phyloP scores from a whole-genome alignment of 2,797 vertebrate species.

The Syngnathus rostellatus region DNA sequence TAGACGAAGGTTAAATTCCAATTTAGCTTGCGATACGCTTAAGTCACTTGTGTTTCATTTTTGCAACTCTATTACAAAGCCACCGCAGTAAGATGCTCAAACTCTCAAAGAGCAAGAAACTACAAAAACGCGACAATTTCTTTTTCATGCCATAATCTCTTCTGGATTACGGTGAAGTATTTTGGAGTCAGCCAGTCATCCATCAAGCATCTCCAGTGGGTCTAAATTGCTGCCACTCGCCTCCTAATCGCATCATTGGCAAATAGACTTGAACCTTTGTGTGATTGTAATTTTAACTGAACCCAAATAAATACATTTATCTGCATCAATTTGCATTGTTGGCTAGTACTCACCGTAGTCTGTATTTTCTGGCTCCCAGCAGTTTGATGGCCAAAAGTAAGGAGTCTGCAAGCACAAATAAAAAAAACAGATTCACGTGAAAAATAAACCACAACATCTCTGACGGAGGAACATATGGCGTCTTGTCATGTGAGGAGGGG shows the following conservation, averaged over 20 bases:
- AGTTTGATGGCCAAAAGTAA: constrained; percentile 94
- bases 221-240: too few species aligned
- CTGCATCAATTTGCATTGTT: not conserved
- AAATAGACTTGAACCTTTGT: not conserved
- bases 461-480: constrained; percentile 6
- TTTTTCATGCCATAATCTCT: too few species aligned
- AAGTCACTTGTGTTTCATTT: not conserved
- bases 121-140: not conserved
- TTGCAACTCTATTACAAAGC: not conserved
- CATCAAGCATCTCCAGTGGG: too few species aligned
- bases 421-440: constrained; percentile 12
- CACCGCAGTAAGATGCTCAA: not conserved
- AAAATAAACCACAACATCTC: constrained; percentile 11
- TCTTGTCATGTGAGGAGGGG: constrained; percentile 15
- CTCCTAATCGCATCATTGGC: not conserved
- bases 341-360: constrained; percentile 74
- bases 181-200: too few species aligned
- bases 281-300: not conserved
- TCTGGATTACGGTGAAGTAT: too few species aligned
- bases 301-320: not conserved
- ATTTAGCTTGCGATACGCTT: constrained; percentile 1
- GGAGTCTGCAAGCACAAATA: constrained; percentile 72
- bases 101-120: not conserved
- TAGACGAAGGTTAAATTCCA: constrained; percentile 6
- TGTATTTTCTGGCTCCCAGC: constrained; percentile 94